phyloP scores from a whole-genome alignment of 2,797 vertebrate species.

The Pangasius mekongensis region DNA sequence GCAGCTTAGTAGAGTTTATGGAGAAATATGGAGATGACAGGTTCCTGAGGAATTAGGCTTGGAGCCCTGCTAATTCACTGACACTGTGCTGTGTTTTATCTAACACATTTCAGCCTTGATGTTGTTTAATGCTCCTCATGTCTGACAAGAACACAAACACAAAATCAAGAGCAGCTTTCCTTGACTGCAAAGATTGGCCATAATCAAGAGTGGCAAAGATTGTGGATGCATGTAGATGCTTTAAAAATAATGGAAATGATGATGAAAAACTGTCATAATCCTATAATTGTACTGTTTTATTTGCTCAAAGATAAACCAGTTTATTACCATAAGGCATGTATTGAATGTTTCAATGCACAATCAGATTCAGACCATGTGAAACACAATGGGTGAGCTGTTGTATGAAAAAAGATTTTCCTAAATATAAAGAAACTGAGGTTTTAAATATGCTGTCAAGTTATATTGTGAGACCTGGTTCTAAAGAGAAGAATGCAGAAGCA shows the following conservation, averaged over 20 bases:
- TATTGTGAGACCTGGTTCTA: constrained; percentile 1
- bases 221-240: background rate
- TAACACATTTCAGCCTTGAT: background rate
- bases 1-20: constrained; percentile 32
- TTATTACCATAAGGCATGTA: background rate
- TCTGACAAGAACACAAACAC: background rate
- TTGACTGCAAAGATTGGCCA: background rate
- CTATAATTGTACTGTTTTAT: background rate
- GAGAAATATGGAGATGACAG: constrained; percentile 13
- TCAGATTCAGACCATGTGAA: background rate
- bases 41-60: constrained; percentile 17
- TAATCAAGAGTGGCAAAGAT: background rate
- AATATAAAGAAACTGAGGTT: background rate
- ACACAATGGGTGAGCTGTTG: background rate
- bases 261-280: background rate
- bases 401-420: background rate
- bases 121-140: background rate
- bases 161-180: background rate
- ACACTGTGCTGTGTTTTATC: background rate
- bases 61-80: background rate
- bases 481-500: background rate
- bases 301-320: background rate
- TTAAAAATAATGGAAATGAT: background rate
- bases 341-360: background rate
- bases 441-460: background rate